Evolutionary conservation across 2,888 invertebrate species (phyloP).

Genomic region (Agonopterix arenella): DNA sequence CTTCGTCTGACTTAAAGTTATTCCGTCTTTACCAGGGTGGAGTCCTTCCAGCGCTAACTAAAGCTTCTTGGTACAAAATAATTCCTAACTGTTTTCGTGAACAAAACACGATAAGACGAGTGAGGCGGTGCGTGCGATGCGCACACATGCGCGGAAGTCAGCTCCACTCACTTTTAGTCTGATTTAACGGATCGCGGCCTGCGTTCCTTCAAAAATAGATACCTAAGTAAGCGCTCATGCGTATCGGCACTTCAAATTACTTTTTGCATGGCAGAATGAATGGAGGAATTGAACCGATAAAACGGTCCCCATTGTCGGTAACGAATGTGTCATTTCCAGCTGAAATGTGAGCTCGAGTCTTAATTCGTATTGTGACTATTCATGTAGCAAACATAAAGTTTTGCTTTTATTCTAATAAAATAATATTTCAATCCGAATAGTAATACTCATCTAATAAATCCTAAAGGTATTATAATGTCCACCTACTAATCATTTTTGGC

Average conservation of each 20-base stretch:
- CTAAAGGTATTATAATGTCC: too few relatives aligned
- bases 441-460: background rate
- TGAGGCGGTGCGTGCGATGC: conserved; percentile 53
- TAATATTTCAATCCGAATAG: background rate
- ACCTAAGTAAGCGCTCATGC: conserved; percentile 55
- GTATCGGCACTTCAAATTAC: conserved; percentile 66
- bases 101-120: conserved; percentile 38
- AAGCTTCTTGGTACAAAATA: conserved; percentile 32
- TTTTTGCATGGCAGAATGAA: conserved; percentile 66
- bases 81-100: conserved; percentile 42
- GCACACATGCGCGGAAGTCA: conserved; percentile 65
- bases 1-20: too few relatives aligned
- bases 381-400: conserved; percentile 17
- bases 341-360: conserved; percentile 48
- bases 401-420: conserved; percentile 1
- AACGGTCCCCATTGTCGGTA: conserved; percentile 56
- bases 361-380: conserved; percentile 42
- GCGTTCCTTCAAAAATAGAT: conserved; percentile 64
- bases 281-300: conserved; percentile 65
- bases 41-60: conserved; percentile 5
- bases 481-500: conserved; percentile 8
- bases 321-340: conserved; percentile 67
- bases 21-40: background rate
- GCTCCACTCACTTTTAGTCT: conserved; percentile 58
- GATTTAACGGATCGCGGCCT: conserved; percentile 65